Percentiles rank a stretch among this genome's conserved stretches.
These are phyloP conservation scores for Malacoraja senta DNA, from an alignment of 2,797 vertebrate species.

Conservation along the genomic window DNA sequence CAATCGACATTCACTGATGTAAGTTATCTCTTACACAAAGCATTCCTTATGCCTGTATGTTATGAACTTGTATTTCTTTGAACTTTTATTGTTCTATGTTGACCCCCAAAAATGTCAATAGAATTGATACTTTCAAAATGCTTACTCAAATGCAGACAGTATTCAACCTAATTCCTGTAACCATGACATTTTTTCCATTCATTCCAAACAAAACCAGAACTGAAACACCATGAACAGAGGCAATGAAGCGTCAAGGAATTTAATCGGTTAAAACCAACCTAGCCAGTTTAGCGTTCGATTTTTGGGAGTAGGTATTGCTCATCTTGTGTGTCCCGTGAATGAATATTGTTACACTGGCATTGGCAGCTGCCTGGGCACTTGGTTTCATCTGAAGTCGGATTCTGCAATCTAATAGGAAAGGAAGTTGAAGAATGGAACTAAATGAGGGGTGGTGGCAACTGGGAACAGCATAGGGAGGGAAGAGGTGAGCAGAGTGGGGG, in stretches of 20 bases:
- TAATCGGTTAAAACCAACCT: background rate
- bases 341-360: background rate
- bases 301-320: background rate
- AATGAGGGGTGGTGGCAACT: no score
- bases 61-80: background rate
- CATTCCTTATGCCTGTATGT: background rate
- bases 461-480: no score
- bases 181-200: background rate
- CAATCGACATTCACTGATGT: background rate
- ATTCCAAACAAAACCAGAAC: background rate
- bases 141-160: background rate
- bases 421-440: no score
- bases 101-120: no score
- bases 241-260: background rate
- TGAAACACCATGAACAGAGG: background rate
- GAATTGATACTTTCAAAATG: background rate
- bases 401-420: background rate
- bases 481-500: no score
- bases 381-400: background rate
- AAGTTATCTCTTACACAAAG: background rate
- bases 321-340: background rate
- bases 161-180: background rate
- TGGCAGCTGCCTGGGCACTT: background rate
- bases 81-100: background rate
- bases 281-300: background rate